Base-by-base conservation (phyloP, 1,140 invertebrate genomes). In the Neodiprion fabricii region DNA sequence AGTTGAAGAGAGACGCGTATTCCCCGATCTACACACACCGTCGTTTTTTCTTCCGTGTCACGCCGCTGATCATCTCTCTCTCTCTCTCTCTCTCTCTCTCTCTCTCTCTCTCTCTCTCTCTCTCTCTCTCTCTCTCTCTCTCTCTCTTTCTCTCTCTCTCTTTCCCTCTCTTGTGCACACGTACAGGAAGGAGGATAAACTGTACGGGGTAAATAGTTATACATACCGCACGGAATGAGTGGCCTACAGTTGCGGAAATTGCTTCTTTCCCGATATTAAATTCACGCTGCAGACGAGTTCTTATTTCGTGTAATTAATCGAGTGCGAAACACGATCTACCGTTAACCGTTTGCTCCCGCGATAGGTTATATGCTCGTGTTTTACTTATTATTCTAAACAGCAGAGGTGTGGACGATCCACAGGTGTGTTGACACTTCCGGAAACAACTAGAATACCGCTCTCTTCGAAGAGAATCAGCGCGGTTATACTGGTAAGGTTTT, bases 61-160 rank as follows among this genome's bases (percentile, higher is more conserved):
- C 53, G 69, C 76, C 72, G 70, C 76, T 76, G 74, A 47, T 40
- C 68, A 49, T 71, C 67, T 75, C 70, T 67, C 70, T 66, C 12
- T 72, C 2, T 72, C 47, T 69, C 70, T 23, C 14, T 66, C 23
- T 61, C 50, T 50, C 50, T 61, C 48, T 7, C 8, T 72, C 50
- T 72, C 23, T 50, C n/a, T 49, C 48, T 72, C 47, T 50, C 7
- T 50, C 50, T 61, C 69, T 66, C 61, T 66, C 70, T 66, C 23
- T 72, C 10, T 72, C 47, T 23, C 72, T 17, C 21, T 67, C 66
- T 23, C 71, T 49, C 67, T 69, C 70, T 23, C 28, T 66, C 23
- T 61, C 50, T 50, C 50, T 61, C 48, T 7, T 4, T 72, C 50
- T 72, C 28, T 50, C n/a, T 49, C 48, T 72, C 47, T 50, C 8